Evolutionary conservation across 2,797 vertebrate genomes (phyloP).

Genomic region (Neosilurus hyrtlii): DNA sequence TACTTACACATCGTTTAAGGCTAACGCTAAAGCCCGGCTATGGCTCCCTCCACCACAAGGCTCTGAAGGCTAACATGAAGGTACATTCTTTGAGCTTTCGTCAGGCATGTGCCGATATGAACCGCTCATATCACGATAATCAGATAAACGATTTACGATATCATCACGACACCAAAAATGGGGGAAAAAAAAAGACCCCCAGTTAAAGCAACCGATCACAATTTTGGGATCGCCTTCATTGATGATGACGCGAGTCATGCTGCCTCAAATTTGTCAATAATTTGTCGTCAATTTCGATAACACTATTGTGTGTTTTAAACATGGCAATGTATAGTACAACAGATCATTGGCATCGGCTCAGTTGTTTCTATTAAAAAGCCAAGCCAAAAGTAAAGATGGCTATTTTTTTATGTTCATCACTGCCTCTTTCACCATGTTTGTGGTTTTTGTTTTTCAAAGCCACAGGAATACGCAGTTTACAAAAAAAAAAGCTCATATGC

Average conservation of each 20-base stretch:
- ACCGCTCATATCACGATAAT: not conserved
- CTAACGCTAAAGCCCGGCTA: slow-evolving; percentile 58
- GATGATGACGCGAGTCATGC: not conserved
- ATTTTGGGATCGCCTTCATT: not conserved
- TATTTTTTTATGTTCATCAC: slow-evolving; percentile 1
- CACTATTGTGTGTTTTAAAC: not conserved
- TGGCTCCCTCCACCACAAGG: slow-evolving; percentile 57
- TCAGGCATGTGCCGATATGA: not conserved
- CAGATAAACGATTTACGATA: not conserved
- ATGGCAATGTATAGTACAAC: not conserved
- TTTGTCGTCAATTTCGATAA: not conserved
- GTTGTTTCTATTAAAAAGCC: slow-evolving; percentile 42
- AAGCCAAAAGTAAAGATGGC: slow-evolving; percentile 44
- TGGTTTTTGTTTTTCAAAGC: slow-evolving; percentile 22
- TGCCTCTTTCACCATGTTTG: not conserved
- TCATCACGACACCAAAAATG: not conserved
- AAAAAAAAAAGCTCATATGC: slow-evolving; percentile 9
- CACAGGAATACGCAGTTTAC: slow-evolving; percentile 33
- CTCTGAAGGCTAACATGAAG: slow-evolving; percentile 71
- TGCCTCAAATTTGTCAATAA: not conserved
- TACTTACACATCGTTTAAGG: too few relatives aligned
- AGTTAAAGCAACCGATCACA: not conserved
- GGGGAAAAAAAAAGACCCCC: not conserved
- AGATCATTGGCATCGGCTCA: not conserved
- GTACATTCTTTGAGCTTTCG: slow-evolving; percentile 70